These are phyloP conservation scores for Antechinus stuartii DNA, from an alignment of 2,113 vertebrate species.

Conservation along the genomic window DNA sequence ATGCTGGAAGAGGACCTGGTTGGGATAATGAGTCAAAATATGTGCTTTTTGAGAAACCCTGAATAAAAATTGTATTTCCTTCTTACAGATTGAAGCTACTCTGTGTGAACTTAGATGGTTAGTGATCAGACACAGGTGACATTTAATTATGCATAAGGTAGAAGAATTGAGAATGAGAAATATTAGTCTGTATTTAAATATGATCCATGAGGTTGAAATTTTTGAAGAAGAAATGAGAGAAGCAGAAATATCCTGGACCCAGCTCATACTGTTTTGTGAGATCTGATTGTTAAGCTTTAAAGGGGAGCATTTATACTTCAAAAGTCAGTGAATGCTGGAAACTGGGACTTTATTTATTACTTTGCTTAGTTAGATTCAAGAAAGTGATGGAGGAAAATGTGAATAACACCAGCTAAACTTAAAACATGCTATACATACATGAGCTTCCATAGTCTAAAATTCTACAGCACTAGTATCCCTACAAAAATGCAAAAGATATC, in stretches of 20 bases:
- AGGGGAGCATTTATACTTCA: neutral
- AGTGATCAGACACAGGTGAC: neutral
- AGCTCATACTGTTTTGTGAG: neutral
- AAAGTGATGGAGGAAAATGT: neutral
- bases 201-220: neutral
- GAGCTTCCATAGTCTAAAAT: neutral
- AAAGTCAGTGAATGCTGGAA: neutral
- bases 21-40: neutral
- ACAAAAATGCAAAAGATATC: neutral
- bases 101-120: neutral
- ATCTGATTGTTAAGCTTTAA: neutral
- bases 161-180: neutral
- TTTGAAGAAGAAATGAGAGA: neutral
- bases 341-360: neutral
- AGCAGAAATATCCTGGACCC: neutral
- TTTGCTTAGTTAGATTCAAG: neutral
- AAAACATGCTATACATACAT: neutral
- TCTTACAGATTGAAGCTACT: neutral
- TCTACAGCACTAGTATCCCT: neutral
- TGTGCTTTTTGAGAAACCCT: neutral
- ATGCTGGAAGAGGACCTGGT: neutral
- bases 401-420: neutral
- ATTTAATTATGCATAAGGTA: neutral
- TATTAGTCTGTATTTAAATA: neutral
- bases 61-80: neutral